A percentile compares a stretch with the other conserved stretches of the same genome.
Conservation (phyloP, 2,797 vertebrate species). For the Squalus acanthias region DNA sequence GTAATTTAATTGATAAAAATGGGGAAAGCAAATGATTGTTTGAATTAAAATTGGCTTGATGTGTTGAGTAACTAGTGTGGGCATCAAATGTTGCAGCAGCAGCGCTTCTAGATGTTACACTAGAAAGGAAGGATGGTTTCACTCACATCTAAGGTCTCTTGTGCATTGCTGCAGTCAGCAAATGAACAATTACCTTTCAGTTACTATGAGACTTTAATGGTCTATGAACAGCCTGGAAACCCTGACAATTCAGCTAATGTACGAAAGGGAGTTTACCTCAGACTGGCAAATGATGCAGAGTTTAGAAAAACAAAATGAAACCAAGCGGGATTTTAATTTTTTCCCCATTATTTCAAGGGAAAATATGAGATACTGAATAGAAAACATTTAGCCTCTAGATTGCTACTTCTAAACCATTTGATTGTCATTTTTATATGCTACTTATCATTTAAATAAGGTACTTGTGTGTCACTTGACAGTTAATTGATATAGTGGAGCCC, state of each 20-base stretch:
- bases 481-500: slow-evolving; percentile 79
- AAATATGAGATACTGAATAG: slow-evolving; percentile 55
- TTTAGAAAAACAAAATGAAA: slow-evolving; percentile 38
- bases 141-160: slow-evolving; percentile 52
- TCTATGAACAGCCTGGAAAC: slow-evolving; percentile 56
- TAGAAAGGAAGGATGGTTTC: slow-evolving; percentile 58
- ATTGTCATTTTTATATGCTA: slow-evolving; percentile 88
- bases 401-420: slow-evolving; percentile 79
- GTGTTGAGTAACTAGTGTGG: slow-evolving; percentile 41
- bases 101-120: slow-evolving; percentile 57
- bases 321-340: slow-evolving; percentile 35
- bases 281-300: slow-evolving; percentile 43
- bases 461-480: slow-evolving; percentile 71
- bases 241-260: slow-evolving; percentile 51
- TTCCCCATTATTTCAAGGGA: slow-evolving; percentile 39
- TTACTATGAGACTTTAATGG: slow-evolving; percentile 61
- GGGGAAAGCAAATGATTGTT: slow-evolving; percentile 56
- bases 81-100: slow-evolving; percentile 55
- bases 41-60: slow-evolving; percentile 59
- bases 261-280: slow-evolving; percentile 51
- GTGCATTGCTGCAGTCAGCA: slow-evolving; percentile 54
- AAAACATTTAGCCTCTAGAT: slow-evolving; percentile 64
- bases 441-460: slow-evolving; percentile 89
- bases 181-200: slow-evolving; percentile 62
- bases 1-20: slow-evolving; percentile 53